Evolutionary conservation across 2,888 invertebrate species (phyloP).

Genomic region (Heterodera filipjevi): DNA sequence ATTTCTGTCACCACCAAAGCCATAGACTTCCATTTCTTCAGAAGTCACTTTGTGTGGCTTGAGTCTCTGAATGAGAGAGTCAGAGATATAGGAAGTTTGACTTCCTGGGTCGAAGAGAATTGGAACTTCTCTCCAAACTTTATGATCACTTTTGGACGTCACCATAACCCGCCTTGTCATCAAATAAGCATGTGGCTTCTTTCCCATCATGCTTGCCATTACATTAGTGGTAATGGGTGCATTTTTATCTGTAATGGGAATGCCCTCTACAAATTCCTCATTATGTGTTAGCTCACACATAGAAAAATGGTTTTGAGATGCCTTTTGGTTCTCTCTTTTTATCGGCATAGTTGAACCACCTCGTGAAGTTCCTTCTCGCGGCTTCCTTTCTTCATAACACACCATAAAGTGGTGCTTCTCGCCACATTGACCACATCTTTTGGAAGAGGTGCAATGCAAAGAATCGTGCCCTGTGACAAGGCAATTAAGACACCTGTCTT

Average conservation of each 20-base stretch:
- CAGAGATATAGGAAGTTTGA: not conserved
- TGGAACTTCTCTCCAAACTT: not conserved
- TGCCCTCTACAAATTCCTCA: no score
- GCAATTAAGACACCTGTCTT: not conserved
- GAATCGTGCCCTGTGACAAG: not conserved
- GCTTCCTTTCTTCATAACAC: not conserved
- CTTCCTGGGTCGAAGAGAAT: conserved; percentile 9
- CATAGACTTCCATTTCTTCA: conserved; percentile 13
- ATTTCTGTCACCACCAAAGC: not conserved
- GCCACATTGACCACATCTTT: not conserved
- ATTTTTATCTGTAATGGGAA: not conserved
- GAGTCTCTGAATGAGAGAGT: not conserved
- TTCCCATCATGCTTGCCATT: not conserved
- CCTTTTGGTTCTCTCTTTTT: not conserved
- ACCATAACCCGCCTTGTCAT: not conserved
- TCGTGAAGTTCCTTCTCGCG: not conserved
- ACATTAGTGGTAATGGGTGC: not conserved
- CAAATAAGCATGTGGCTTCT: not conserved
- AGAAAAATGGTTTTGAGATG: not conserved
- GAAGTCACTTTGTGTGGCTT: not conserved
- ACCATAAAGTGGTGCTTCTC: not conserved
- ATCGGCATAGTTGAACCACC: not conserved
- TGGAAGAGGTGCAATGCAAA: not conserved
- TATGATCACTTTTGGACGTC: not conserved
- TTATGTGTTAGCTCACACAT: not conserved